These are phyloP conservation scores for Sinohyriopsis cumingii DNA, from an alignment of 2,888 invertebrate species.

Conservation along the genomic window DNA sequence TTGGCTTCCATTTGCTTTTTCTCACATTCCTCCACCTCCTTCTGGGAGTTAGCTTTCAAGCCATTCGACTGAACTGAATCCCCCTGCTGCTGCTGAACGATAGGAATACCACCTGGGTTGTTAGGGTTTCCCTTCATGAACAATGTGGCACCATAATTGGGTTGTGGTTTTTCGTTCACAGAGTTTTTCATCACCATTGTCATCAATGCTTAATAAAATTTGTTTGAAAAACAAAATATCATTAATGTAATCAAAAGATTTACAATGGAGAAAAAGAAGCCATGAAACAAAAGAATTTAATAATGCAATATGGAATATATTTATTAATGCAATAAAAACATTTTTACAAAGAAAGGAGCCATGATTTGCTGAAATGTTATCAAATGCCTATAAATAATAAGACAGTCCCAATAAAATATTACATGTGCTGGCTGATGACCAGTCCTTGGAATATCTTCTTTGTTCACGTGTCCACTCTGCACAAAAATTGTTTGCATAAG, in stretches of 20 bases:
- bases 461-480: no score
- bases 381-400: no score
- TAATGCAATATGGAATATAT: neutral
- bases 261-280: neutral
- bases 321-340: neutral
- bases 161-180: constrained; percentile 32
- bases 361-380: no score
- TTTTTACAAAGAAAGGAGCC: no score
- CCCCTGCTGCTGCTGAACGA: neutral
- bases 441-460: no score
- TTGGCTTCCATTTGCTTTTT: constrained; percentile 28
- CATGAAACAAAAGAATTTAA: neutral
- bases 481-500: no score
- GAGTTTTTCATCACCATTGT: constrained; percentile 61
- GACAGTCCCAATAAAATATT: no score
- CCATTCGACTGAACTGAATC: neutral
- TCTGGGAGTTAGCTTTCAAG: neutral
- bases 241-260: neutral
- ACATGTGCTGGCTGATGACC: no score
- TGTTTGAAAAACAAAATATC: neutral
- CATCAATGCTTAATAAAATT: constrained; percentile 48
- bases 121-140: constrained; percentile 31
- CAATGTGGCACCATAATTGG: constrained; percentile 55
- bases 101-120: neutral
- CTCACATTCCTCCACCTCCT: constrained; percentile 29